Conservation (phyloP, 2,113 vertebrate genomes). For the Grantiella picta region DNA sequence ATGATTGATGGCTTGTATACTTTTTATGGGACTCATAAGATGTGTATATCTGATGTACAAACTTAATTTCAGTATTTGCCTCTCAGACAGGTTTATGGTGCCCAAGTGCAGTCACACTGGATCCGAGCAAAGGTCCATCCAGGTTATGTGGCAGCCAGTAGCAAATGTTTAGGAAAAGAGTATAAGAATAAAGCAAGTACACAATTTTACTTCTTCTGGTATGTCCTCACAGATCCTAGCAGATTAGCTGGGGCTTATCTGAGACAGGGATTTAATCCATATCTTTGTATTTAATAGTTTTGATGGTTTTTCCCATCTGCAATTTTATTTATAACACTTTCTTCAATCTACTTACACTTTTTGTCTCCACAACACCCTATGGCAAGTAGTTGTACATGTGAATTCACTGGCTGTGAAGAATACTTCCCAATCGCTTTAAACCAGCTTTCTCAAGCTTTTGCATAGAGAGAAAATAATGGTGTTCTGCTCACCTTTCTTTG, state of each 20-base stretch:
- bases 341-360: background rate
- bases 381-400: background rate
- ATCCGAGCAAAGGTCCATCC: background rate
- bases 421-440: background rate
- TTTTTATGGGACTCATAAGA: constrained; percentile 42
- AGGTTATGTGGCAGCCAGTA: background rate
- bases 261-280: background rate
- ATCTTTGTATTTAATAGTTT: background rate
- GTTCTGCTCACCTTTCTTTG: background rate
- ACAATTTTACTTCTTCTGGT: background rate
- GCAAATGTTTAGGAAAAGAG: background rate
- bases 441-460: background rate
- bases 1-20: background rate
- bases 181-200: background rate
- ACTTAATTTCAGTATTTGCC: constrained; percentile 26
- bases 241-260: background rate
- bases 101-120: background rate
- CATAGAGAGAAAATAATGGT: background rate
- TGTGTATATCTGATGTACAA: constrained; percentile 28
- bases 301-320: background rate
- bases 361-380: background rate
- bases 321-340: background rate
- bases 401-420: background rate
- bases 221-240: background rate
- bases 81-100: constrained; percentile 8